These are phyloP conservation scores for Alaudala cheleensis DNA, from an alignment of 2,113 vertebrate genomes.

Conservation along the genomic window DNA sequence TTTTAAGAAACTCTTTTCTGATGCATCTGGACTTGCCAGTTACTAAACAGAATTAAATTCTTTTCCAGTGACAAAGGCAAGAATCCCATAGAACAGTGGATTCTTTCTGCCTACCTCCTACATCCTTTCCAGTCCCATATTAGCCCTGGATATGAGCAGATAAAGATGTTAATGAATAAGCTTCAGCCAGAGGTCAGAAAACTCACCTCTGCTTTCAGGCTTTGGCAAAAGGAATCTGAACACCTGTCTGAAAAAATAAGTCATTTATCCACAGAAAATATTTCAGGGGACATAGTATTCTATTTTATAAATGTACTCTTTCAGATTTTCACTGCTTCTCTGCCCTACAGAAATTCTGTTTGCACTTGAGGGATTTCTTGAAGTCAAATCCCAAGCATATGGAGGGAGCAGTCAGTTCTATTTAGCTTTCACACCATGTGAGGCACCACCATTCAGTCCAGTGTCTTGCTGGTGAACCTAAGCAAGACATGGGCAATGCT, in stretches of 20 bases:
- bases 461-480: conserved; percentile 33
- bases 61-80: not conserved
- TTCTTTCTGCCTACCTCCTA: not conserved
- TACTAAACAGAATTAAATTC: not conserved
- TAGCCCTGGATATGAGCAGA: not conserved
- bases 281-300: not conserved
- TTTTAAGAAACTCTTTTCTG: not conserved
- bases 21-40: not conserved
- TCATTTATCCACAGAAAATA: not conserved
- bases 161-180: not conserved
- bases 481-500: conserved; percentile 8
- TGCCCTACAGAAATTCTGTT: conserved; percentile 38
- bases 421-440: conserved; percentile 41
- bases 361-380: conserved; percentile 43
- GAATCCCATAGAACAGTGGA: not conserved
- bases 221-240: not conserved
- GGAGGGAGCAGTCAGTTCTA: conserved; percentile 54
- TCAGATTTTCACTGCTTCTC: not conserved
- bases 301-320: not conserved
- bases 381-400: conserved; percentile 50
- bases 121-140: not conserved
- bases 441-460: conserved; percentile 34
- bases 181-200: conserved; percentile 20
- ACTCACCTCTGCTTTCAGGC: not conserved
- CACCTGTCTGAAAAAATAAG: not conserved